Evolutionary conservation across 2,888 invertebrate species (phyloP).

Genomic region (Orchesellides sinensis): DNA sequence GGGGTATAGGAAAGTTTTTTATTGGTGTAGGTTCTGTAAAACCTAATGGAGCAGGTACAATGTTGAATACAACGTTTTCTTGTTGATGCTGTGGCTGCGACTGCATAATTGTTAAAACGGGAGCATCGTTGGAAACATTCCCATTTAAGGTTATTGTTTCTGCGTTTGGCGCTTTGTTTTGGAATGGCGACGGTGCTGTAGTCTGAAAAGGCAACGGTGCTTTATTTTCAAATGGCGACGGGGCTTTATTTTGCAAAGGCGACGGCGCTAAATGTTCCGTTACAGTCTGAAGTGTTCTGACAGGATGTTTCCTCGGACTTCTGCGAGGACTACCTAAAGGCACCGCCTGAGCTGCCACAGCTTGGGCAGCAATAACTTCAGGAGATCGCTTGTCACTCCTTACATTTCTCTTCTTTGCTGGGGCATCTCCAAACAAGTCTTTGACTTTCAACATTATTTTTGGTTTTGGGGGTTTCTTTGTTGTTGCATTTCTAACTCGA

Average conservation of each 20-base stretch:
- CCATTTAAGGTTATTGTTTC: too few relatives aligned
- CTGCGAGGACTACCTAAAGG: conserved; percentile 25
- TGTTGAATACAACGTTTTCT: conserved; percentile 34
- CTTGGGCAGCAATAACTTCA: conserved; percentile 43
- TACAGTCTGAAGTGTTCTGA: too few relatives aligned
- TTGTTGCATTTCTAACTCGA: neutral
- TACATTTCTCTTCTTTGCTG: neutral
- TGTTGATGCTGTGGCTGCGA: conserved; percentile 5
- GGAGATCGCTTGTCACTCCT: conserved; percentile 7
- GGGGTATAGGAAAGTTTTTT: conserved; percentile 17
- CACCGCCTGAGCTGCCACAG: conserved; percentile 31
- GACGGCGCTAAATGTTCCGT: too few relatives aligned
- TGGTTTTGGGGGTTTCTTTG: conserved; percentile 37
- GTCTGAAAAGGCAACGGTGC: too few relatives aligned
- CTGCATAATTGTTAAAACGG: too few relatives aligned
- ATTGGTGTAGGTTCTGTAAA: conserved; percentile 67
- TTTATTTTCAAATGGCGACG: too few relatives aligned
- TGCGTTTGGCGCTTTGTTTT: too few relatives aligned
- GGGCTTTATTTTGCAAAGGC: too few relatives aligned
- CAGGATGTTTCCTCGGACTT: conserved; percentile 23
- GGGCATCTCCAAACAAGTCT: conserved; percentile 43
- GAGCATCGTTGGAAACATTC: too few relatives aligned
- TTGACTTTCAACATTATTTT: neutral
- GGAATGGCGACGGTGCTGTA: too few relatives aligned
- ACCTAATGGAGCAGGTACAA: conserved; percentile 53